Base-by-base conservation (phyloP, 1,140 invertebrate species). In the Aradophagus sp. region DNA sequence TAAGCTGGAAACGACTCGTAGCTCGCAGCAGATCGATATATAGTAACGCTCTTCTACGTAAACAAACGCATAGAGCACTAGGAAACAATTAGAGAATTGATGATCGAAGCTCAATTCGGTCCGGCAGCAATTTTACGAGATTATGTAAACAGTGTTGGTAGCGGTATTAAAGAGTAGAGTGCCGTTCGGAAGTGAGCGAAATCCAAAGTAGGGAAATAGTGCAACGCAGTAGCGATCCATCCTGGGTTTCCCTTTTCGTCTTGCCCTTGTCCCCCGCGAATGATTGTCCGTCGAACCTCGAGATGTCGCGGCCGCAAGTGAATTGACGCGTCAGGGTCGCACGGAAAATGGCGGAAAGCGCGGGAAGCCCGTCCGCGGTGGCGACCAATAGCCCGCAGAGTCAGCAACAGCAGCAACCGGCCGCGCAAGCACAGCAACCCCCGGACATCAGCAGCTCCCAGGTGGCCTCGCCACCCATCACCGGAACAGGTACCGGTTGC, bases 401-500 rank as follows among this genome's bases (percentile, higher is more conserved):
- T 16, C 65, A 67, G 10, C 74, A 76, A n/a, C 56, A 77, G 42
- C 65, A 74, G 23, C 68, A 70, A 39, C 75, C 75, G 38, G 72
- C 74, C 5, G 75, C 79, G 14, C 65, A 76, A 27, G 52, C 73
- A 8, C 76, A 74, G 52, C 82, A 83, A 42, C 83, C 84, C 15
- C 80, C 84, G 65, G 84, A 85, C 61, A 86, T 85, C 32, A 86
- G 82, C 77, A 85, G 84, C 48, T 85, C 83, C 1, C 84, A 85
- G 63, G 66, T 85, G 26, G 75, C 83, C 1, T 83, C 84, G n/a
- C 83, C 84, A 15, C 84, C 84, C 5, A 86, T 86, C 72, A 86
- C 84, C 14, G 84, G 84, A 80, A 86, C 84, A 86, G 84, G 84
- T 86, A 86, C n/a, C n/a, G n/a, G n/a, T n/a, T n/a, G n/a, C n/a